Percentiles rank a stretch among this genome's conserved stretches.
These are phyloP conservation scores for Holocentrus rufus DNA, from an alignment of 2,797 vertebrate genomes.

Conservation along the genomic window DNA sequence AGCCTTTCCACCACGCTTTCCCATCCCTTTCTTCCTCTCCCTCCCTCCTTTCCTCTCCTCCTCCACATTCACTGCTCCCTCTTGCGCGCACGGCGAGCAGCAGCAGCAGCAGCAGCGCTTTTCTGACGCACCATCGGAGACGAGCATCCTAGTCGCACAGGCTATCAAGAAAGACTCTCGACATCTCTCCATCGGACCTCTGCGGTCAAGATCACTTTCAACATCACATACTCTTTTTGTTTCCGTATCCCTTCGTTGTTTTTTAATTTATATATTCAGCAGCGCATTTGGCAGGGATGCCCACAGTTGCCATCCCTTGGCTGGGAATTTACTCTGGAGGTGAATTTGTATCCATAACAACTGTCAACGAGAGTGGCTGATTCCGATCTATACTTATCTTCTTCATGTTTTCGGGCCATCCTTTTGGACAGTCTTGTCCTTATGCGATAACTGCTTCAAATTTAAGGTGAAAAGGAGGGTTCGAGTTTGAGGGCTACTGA, in stretches of 20 bases:
- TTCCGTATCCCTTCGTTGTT: conserved; percentile 5
- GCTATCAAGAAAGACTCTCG: conserved; percentile 66
- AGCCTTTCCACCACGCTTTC: conserved; percentile 66
- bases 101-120: conserved; percentile 67
- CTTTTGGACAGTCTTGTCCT: conserved; percentile 62
- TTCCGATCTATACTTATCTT: conserved; percentile 37
- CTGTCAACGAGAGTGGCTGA: conserved; percentile 71
- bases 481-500: conserved; percentile 57
- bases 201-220: conserved; percentile 51
- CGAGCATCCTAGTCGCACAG: conserved; percentile 74
- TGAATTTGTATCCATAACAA: conserved; percentile 73
- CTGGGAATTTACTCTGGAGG: conserved; percentile 79
- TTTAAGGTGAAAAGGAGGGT: conserved; percentile 55
- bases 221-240: conserved; percentile 15
- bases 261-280: conserved; percentile 25
- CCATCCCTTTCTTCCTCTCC: conserved; percentile 23
- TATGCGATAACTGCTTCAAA: conserved; percentile 39
- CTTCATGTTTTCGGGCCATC: conserved; percentile 40
- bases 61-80: conserved; percentile 76
- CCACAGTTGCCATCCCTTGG: conserved; percentile 66
- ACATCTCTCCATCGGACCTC: conserved; percentile 65
- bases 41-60: conserved; percentile 61
- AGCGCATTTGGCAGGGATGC: conserved; percentile 62
- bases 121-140: conserved; percentile 80
- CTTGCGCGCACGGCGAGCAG: conserved; percentile 72